Evolutionary conservation across 2,888 invertebrate genomes (phyloP).

Genomic region (Exocentrus adspersus): DNA sequence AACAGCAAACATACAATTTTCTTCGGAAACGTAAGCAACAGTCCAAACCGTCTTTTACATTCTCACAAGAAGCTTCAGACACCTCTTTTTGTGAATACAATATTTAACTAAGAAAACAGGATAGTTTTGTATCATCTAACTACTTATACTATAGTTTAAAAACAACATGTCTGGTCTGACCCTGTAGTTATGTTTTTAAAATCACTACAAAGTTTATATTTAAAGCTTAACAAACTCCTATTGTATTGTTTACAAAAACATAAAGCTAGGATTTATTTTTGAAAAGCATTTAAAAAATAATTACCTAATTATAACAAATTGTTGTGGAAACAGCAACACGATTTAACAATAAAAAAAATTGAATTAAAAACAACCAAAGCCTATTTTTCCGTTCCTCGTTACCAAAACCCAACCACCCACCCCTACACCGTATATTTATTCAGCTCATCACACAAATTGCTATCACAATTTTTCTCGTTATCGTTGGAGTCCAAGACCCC

Average conservation of each 20-base stretch:
- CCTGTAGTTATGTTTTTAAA: constrained; percentile 16
- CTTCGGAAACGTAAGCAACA: neutral
- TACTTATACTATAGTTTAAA: neutral
- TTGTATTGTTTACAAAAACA: constrained; percentile 21
- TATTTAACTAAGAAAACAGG: too few relatives aligned
- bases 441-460: constrained; percentile 22
- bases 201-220: too few relatives aligned
- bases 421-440: constrained; percentile 36
- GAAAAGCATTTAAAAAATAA: neutral
- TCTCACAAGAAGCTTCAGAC: too few relatives aligned
- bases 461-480: constrained; percentile 39
- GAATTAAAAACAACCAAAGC: neutral
- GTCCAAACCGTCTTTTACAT: neutral
- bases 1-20: neutral
- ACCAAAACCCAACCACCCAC: neutral
- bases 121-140: too few relatives aligned
- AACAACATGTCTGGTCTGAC: constrained; percentile 1
- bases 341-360: neutral
- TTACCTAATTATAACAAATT: constrained; percentile 1
- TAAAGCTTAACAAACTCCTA: too few relatives aligned
- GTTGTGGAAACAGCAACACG: neutral
- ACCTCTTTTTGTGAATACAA: too few relatives aligned
- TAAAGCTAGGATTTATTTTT: constrained; percentile 10
- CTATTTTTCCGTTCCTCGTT: neutral
- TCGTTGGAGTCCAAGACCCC: constrained; percentile 29